Conservation (phyloP, 1,140 invertebrate genomes). For the Caligus rogercresseyi region DNA sequence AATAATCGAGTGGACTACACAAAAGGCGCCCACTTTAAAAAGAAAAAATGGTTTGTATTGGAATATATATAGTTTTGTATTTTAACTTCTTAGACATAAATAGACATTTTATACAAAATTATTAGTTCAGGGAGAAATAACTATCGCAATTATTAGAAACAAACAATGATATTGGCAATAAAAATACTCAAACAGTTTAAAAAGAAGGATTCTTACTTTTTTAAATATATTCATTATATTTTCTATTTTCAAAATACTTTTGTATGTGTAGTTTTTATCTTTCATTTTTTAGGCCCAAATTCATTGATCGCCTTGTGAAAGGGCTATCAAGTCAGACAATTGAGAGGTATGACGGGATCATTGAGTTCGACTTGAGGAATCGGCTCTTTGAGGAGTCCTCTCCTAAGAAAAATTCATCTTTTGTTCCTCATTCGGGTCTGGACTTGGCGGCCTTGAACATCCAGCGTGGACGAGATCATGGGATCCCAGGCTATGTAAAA, state of each 20-base stretch:
- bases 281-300: not conserved
- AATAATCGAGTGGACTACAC: too few relatives aligned
- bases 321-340: not conserved
- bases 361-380: constrained; percentile 5
- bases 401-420: not conserved
- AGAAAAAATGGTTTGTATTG: too few relatives aligned
- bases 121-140: too few relatives aligned
- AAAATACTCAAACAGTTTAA: too few relatives aligned
- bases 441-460: constrained; percentile 52
- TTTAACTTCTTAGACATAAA: too few relatives aligned
- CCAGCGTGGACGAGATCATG: constrained; percentile 48
- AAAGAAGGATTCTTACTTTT: not conserved
- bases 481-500: constrained; percentile 45
- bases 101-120: too few relatives aligned
- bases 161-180: too few relatives aligned
- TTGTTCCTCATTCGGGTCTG: constrained; percentile 29
- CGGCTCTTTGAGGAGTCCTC: not conserved
- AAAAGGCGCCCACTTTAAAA: too few relatives aligned
- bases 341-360: not conserved
- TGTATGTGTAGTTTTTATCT: not conserved
- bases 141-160: too few relatives aligned
- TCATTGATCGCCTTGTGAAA: not conserved
- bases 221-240: too few relatives aligned
- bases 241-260: not conserved
- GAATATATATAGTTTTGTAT: too few relatives aligned